Evolutionary conservation across 2,113 vertebrate species (phyloP).

Genomic region (Tupaia chinensis): DNA sequence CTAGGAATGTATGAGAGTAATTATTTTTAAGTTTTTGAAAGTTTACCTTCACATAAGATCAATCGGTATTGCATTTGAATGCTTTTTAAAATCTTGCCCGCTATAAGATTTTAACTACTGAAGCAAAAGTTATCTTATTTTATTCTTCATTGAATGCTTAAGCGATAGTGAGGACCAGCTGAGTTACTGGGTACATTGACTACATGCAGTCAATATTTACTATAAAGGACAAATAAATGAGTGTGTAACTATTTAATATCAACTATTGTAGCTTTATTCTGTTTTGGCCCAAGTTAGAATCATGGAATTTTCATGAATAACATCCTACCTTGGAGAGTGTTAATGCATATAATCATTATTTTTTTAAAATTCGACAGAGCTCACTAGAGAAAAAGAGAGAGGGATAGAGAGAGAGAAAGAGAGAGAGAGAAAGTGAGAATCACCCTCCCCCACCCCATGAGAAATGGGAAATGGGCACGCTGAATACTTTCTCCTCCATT

Average conservation of each 20-base stretch:
- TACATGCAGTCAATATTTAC: neutral
- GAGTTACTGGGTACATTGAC: neutral
- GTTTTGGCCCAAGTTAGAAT: neutral
- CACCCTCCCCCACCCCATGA: too few relatives aligned
- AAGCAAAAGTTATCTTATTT: constrained; percentile 24
- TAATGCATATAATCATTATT: neutral
- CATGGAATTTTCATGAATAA: neutral
- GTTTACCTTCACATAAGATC: neutral
- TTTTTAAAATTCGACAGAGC: too few relatives aligned
- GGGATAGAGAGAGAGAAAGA: too few relatives aligned
- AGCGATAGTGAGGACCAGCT: neutral
- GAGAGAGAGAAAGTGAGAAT: too few relatives aligned
- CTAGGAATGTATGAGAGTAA: neutral
- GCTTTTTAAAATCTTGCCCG: neutral
- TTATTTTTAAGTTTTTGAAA: neutral
- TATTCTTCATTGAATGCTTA: neutral
- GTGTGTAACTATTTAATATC: neutral
- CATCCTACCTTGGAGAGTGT: neutral
- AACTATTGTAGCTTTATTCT: neutral
- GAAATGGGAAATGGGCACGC: too few relatives aligned
- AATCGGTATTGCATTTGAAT: neutral
- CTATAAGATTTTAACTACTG: neutral
- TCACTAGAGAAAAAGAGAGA: too few relatives aligned
- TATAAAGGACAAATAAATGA: neutral
- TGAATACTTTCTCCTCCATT: too few relatives aligned